Base-by-base conservation (phyloP, 2,797 vertebrate species). In the Leptodactylus fallax region DNA sequence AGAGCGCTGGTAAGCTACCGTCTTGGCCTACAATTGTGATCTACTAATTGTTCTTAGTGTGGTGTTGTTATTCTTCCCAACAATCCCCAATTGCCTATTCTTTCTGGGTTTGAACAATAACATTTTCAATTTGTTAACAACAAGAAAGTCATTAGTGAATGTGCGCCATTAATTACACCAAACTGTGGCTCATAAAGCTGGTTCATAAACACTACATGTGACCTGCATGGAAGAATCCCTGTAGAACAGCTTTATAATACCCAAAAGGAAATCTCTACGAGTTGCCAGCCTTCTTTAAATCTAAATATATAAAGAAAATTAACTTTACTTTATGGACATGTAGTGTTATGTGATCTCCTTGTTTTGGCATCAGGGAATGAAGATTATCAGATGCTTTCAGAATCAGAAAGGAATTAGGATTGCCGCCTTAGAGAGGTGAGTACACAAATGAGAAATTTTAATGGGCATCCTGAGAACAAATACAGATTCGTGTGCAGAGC, bases 331-430 rank as follows among this genome's bases (percentile, higher is more conserved):
- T 77, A 55, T 53, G 25, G 71, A 51, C 79, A 76, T 82, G 45
- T 82, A 55, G 49, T 55, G 55, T 82, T 14, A 87, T 55, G 36
- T n/a, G 55, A 23, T 27, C 27, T 45, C 67, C 67, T 36, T 1
- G 27, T 8, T 36, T 71, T n/a, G 56, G 58, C n/a, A 21, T 45
- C 86, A 65, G 36, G 79, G 58, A 45, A 77, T 21, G 19, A 11
- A 47, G 17, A 21, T 76, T 65, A 79, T 83, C 58, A 63, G 86
- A 78, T 83, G 27, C 36, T 78, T 53, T 61, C 55, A 76, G 69
- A 55, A 55, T 63, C 78, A 55, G 47, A 21, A 51, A 74, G 21
- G 55, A 61, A 86, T 79, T 23, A 69, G 61, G 12, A 47, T 53
- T 3, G 17, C n/a, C 27, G 83, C 83, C 36, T 25, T 47, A 51